Conservation (phyloP, 2,797 vertebrate genomes). For the Squalus acanthias region DNA sequence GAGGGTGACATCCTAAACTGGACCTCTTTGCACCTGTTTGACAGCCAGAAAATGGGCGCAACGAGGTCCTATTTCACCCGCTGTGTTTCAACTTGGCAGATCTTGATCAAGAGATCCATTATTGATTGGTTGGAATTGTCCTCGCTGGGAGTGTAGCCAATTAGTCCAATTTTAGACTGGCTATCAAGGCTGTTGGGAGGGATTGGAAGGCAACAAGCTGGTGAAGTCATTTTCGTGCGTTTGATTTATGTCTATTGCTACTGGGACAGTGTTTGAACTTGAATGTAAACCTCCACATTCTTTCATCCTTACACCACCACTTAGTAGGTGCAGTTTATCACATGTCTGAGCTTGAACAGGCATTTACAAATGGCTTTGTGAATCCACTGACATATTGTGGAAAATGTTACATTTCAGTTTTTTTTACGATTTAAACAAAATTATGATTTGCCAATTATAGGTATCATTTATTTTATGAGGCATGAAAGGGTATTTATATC, state of each 20-base stretch:
- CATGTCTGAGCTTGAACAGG: not conserved
- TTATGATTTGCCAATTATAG: not conserved
- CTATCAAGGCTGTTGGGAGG: not conserved
- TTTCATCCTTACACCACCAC: not conserved
- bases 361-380: not conserved
- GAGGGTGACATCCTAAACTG: not conserved
- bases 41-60: not conserved
- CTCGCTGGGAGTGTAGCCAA: not conserved
- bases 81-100: not conserved
- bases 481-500: not conserved
- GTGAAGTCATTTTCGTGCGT: not conserved
- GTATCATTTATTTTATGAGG: not conserved
- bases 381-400: not conserved
- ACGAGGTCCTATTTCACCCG: not conserved
- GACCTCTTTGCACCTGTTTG: not conserved
- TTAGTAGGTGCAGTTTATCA: not conserved
- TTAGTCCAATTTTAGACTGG: not conserved
- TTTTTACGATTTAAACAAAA: not conserved
- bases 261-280: not conserved
- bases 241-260: not conserved
- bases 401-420: not conserved
- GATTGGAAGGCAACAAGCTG: not conserved
- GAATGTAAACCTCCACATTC: conserved; percentile 27
- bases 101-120: not conserved
- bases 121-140: too few species aligned